phyloP scores from a whole-genome alignment of 2,888 invertebrate species.

The Rosalia funebris region DNA sequence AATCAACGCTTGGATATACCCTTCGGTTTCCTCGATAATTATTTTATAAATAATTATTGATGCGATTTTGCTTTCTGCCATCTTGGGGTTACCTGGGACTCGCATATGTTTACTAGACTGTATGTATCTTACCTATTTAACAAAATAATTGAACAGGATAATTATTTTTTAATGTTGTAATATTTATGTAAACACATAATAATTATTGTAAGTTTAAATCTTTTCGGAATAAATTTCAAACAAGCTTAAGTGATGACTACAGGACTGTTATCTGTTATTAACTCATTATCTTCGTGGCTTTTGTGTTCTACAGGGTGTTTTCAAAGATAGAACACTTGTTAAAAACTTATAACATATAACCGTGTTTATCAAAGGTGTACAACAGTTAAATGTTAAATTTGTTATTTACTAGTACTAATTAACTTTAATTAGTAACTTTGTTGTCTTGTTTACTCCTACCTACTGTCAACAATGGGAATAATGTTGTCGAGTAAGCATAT shows the following conservation, averaged over 20 bases:
- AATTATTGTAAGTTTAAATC: constrained; percentile 26
- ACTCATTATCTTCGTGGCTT: constrained; percentile 20
- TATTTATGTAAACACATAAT: constrained; percentile 23
- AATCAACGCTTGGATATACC: constrained; percentile 7
- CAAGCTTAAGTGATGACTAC: constrained; percentile 15
- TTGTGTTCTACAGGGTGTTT: too few relatives aligned
- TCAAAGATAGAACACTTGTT: too few relatives aligned
- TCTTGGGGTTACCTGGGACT: constrained; percentile 2
- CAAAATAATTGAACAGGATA: constrained; percentile 12
- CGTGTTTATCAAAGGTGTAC: too few relatives aligned
- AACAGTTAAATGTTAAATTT: too few relatives aligned
- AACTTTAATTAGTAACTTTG: too few relatives aligned
- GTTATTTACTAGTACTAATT: too few relatives aligned
- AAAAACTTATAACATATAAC: too few relatives aligned
- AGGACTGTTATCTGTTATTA: constrained; percentile 25
- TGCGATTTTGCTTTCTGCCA: constrained; percentile 4
- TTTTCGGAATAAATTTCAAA: constrained; percentile 13
- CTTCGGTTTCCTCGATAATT: constrained; percentile 15
- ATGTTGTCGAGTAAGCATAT: too few relatives aligned
- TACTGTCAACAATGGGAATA: too few relatives aligned
- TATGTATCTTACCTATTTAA: constrained; percentile 26
- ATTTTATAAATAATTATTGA: constrained; percentile 24
- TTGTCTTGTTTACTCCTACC: too few relatives aligned
- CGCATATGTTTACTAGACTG: constrained; percentile 21
- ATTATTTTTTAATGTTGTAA: constrained; percentile 25